Percentiles rank a stretch among this genome's conserved stretches.
Conservation (phyloP, 2,113 vertebrate species). For the Xenus cinereus region DNA sequence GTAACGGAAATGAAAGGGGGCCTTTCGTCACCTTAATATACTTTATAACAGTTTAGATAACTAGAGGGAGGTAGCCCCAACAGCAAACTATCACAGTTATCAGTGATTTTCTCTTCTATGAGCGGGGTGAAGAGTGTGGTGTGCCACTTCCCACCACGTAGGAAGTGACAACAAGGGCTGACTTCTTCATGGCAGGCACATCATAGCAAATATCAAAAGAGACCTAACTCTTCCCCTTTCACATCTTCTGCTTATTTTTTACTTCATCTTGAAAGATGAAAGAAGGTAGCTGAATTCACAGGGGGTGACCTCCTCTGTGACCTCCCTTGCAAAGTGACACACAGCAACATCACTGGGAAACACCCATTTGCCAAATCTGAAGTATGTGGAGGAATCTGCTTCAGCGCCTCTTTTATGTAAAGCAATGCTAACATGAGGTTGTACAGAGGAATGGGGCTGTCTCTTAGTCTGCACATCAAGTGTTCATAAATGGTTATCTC, state of each 20-base stretch:
- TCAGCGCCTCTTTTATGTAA: background rate
- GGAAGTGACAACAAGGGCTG: slow-evolving; percentile 40
- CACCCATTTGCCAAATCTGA: background rate
- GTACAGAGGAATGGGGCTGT: background rate
- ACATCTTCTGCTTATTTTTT: background rate
- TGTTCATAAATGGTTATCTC: background rate
- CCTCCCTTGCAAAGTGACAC: background rate
- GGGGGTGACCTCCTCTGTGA: background rate
- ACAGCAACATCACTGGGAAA: background rate
- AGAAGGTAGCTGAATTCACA: background rate
- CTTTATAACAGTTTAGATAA: slow-evolving; percentile 42
- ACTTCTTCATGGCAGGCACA: background rate
- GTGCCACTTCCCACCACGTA: slow-evolving; percentile 12
- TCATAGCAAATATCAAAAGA: background rate
- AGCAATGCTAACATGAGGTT: background rate
- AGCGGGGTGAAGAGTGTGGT: background rate
- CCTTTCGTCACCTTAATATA: slow-evolving; percentile 5
- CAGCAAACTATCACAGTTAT: slow-evolving; percentile 28
- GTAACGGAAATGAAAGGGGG: background rate
- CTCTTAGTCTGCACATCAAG: background rate
- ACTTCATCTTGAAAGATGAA: background rate
- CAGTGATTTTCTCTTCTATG: slow-evolving; percentile 13
- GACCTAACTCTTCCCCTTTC: background rate
- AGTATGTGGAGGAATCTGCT: background rate
- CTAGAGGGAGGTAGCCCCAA: slow-evolving; percentile 17